Evolutionary conservation across 35 echinoderm and acorn worm species (phyloP), one percentile per base, ranked within the genome.

Genomic region (Anneissia japonica): DNA sequence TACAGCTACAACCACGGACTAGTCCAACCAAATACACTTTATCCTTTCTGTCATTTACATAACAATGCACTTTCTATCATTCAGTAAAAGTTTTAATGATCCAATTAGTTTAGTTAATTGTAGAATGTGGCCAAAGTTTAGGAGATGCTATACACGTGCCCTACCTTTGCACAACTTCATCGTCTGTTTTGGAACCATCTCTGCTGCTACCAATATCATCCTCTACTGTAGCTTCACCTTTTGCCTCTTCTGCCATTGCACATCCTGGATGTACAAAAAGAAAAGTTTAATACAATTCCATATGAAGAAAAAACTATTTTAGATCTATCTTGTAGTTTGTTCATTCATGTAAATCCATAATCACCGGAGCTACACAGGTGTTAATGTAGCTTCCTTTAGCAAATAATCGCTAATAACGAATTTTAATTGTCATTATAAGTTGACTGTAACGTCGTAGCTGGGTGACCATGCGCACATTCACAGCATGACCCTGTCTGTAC

Each of bases 91-190:
- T n/a, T n/a, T n/a, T n/a, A n/a, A n/a, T n/a, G n/a, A n/a, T n/a
- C n/a, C n/a, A n/a, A n/a, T n/a, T n/a, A n/a, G n/a, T n/a, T n/a
- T n/a, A n/a, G n/a, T n/a, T n/a, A n/a, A n/a, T n/a, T n/a, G n/a
- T n/a, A n/a, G n/a, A n/a, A n/a, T n/a, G n/a, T n/a, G n/a, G n/a
- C n/a, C n/a, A n/a, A n/a, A n/a, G n/a, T n/a, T n/a, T n/a, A n/a
- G n/a, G n/a, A n/a, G n/a, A n/a, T n/a, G n/a, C n/a, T n/a, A n/a
- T n/a, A n/a, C n/a, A n/a, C n/a, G n/a, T n/a, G n/a, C n/a, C 46
- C 31, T 89, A 99, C 96, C 96, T 94, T 92, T 91, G 92, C 11
- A 99, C 96, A 83, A 93, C 92, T 87, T 99, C 96, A 85, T 99
- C 96, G 30, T 99, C 96, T 55, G 96, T 99, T 75, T 86, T 93